Conservation (phyloP, 2,113 vertebrate species). For the Calidris pugnax region DNA sequence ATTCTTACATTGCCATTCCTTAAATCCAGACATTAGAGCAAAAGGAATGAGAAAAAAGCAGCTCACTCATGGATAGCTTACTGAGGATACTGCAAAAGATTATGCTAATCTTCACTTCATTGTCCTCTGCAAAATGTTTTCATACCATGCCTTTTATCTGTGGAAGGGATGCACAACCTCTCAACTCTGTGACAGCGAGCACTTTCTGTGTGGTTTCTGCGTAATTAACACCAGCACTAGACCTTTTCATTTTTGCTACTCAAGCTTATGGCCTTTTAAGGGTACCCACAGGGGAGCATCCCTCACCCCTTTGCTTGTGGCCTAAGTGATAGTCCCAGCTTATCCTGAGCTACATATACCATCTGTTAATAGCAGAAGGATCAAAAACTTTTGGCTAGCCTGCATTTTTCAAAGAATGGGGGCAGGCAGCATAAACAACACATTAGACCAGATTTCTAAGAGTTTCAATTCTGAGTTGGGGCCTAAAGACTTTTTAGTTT, state of each 20-base stretch:
- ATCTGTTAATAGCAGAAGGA: constrained; percentile 94
- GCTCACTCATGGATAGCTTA: constrained; percentile 96
- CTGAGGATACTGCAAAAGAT: constrained; percentile 98
- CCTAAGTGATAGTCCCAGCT: constrained; percentile 86
- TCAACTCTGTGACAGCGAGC: constrained; percentile 96
- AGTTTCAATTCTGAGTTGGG: constrained; percentile 43
- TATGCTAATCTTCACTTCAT: constrained; percentile 98
- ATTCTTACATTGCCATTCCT: constrained; percentile 88
- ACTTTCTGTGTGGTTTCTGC: constrained; percentile 99
- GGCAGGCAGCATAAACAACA: constrained; percentile 68
- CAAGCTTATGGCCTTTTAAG: constrained; percentile 99
- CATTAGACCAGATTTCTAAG: constrained; percentile 48
- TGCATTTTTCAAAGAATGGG: constrained; percentile 71
- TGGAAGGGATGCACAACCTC: constrained; percentile 98
- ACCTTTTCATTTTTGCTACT: constrained; percentile 97
- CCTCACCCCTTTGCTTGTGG: constrained; percentile 87
- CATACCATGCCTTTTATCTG: constrained; percentile 99
- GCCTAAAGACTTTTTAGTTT: constrained; percentile 3
- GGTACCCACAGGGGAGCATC: constrained; percentile 93
- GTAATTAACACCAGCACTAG: constrained; percentile 99
- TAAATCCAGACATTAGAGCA: constrained; percentile 88
- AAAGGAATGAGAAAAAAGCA: constrained; percentile 83
- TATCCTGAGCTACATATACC: constrained; percentile 87
- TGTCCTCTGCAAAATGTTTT: constrained; percentile 99
- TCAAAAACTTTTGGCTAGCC: constrained; percentile 88